phyloP scores from a whole-genome alignment of 92 coral and sea anemone species.

The Palythoa caribaeorum region DNA sequence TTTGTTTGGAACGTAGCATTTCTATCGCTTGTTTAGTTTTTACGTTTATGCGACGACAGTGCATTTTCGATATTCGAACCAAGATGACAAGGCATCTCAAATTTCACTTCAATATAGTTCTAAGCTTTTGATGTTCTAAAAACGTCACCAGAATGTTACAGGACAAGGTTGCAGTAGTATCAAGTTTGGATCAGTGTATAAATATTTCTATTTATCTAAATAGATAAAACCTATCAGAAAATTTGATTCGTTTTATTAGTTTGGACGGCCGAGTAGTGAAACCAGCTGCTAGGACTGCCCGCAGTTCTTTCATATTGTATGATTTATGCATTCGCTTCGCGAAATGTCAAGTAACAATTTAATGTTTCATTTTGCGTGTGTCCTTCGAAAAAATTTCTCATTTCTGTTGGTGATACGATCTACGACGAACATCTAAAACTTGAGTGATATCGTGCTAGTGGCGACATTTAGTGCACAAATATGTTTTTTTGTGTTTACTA shows the following conservation, averaged over 20 bases:
- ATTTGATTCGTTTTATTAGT: neutral
- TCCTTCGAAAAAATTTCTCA: neutral
- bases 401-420: neutral
- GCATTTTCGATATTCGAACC: neutral
- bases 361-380: neutral
- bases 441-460: too few relatives aligned
- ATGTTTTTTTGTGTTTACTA: neutral
- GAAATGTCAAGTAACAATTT: neutral
- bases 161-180: neutral
- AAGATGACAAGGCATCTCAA: slow-evolving; percentile 28
- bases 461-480: too few relatives aligned
- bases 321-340: neutral
- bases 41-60: neutral
- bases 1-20: neutral
- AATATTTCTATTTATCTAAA: slow-evolving; percentile 7
- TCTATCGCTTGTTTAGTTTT: neutral
- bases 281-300: too few relatives aligned
- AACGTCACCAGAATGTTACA: neutral
- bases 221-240: neutral
- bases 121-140: neutral
- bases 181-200: neutral
- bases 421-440: too few relatives aligned
- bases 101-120: slow-evolving; percentile 1
- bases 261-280: too few relatives aligned
- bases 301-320: neutral